phyloP scores from a whole-genome alignment of 2,888 invertebrate genomes.

The Tanytarsus gracilentus region DNA sequence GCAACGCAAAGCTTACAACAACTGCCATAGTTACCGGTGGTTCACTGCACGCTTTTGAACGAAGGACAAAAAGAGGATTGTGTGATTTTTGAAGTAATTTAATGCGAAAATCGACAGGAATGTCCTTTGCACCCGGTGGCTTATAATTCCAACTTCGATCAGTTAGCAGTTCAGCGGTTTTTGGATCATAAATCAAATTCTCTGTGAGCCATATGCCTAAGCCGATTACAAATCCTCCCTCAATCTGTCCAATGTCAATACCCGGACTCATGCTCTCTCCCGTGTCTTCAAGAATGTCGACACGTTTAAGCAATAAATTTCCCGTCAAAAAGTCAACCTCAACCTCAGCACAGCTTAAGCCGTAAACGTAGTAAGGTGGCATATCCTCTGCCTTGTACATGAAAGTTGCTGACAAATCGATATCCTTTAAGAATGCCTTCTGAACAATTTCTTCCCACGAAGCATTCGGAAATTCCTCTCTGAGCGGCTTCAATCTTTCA shows the following conservation, averaged over 20 bases:
- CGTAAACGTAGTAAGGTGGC: slow-evolving; percentile 51
- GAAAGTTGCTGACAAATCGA: slow-evolving; percentile 34
- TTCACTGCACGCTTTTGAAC: slow-evolving; percentile 46
- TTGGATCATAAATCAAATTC: slow-evolving; percentile 46
- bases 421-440: slow-evolving; percentile 31
- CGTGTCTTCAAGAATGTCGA: slow-evolving; percentile 60
- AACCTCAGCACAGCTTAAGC: slow-evolving; percentile 53
- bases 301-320: slow-evolving; percentile 53
- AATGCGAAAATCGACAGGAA: slow-evolving; percentile 50
- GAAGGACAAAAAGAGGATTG: slow-evolving; percentile 47
- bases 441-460: slow-evolving; percentile 31
- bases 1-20: slow-evolving; percentile 44
- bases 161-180: slow-evolving; percentile 49
- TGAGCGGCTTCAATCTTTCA: slow-evolving; percentile 29
- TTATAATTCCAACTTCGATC: slow-evolving; percentile 56
- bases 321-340: slow-evolving; percentile 68
- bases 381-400: slow-evolving; percentile 40
- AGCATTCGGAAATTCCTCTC: slow-evolving; percentile 25
- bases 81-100: slow-evolving; percentile 46
- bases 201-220: slow-evolving; percentile 53
- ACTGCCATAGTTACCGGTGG: slow-evolving; percentile 36
- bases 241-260: slow-evolving; percentile 59
- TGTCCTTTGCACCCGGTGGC: slow-evolving; percentile 50
- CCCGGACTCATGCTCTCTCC: slow-evolving; percentile 58
- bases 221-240: slow-evolving; percentile 53